phyloP scores from a whole-genome alignment of 2,113 vertebrate species.

The Bettongia penicillata region DNA sequence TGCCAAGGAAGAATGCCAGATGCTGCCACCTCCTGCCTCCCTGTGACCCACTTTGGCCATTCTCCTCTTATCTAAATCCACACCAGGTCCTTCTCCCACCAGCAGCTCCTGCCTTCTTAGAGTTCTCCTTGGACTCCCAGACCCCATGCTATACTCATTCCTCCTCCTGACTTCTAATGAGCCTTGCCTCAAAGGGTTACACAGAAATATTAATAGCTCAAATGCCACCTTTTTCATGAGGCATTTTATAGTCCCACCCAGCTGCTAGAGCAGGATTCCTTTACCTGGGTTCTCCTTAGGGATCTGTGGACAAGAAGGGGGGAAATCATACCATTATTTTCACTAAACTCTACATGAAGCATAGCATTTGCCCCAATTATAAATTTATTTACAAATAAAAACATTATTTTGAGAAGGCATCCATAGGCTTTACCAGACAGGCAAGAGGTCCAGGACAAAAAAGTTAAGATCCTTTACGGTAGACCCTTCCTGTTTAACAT shows the following conservation, averaged over 20 bases:
- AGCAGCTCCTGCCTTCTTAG: neutral
- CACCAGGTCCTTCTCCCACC: neutral
- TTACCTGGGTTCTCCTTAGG: neutral
- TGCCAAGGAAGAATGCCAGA: neutral
- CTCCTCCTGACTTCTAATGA: neutral
- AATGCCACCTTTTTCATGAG: neutral
- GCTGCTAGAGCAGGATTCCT: neutral
- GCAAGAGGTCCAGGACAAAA: neutral
- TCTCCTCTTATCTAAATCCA: rapidly evolving
- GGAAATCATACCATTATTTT: neutral
- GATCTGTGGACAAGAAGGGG: neutral
- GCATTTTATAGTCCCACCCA: neutral
- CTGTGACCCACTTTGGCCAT: neutral
- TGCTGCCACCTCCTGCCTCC: neutral
- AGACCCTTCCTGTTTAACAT: neutral
- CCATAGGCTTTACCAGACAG: neutral
- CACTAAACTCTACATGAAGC: neutral
- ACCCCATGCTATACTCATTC: neutral
- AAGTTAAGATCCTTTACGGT: neutral
- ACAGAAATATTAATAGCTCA: neutral
- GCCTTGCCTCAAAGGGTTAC: neutral
- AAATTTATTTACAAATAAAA: neutral
- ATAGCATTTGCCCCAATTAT: neutral
- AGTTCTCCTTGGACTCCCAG: neutral
- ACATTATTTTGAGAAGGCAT: neutral